Conservation (phyloP, 2,797 vertebrate genomes). For the Aeoliscus strigatus region DNA sequence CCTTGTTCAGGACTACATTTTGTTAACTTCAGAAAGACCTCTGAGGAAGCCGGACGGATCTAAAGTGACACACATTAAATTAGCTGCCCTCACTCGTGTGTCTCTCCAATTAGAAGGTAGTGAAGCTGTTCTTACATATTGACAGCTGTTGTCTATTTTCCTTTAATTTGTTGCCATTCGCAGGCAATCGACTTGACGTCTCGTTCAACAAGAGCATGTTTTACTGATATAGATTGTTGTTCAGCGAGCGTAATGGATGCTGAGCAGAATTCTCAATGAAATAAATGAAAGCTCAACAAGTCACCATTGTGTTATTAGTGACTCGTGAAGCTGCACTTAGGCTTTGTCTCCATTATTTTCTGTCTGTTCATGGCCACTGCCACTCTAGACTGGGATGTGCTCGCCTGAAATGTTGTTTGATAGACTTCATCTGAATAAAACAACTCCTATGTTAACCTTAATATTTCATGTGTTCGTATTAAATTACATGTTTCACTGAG, state of each 20-base stretch:
- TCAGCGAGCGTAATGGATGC: conserved; percentile 64
- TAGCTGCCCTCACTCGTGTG: conserved; percentile 35
- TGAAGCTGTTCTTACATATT: conserved; percentile 53
- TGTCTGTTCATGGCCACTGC: too few relatives aligned
- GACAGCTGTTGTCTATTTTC: conserved; percentile 61
- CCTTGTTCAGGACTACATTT: too few relatives aligned
- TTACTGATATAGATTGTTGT: conserved; percentile 67
- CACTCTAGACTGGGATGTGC: conserved; percentile 38
- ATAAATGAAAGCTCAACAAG: conserved; percentile 32
- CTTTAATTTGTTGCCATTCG: conserved; percentile 70
- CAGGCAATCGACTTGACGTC: conserved; percentile 63
- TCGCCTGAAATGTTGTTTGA: conserved; percentile 44
- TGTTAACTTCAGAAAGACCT: too few relatives aligned
- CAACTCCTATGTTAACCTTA: conserved; percentile 64
- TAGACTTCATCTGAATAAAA: conserved; percentile 65
- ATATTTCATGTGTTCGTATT: conserved; percentile 78
- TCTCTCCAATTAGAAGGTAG: conserved; percentile 57
- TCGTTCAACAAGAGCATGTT: conserved; percentile 55
- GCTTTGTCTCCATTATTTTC: too few relatives aligned
- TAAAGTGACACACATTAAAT: conserved; percentile 40
- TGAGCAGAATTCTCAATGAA: conserved; percentile 56
- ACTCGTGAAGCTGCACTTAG: too few relatives aligned
- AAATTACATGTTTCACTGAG: conserved; percentile 87
- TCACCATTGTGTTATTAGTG: conserved; percentile 27
- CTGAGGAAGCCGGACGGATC: too few relatives aligned